Conservation (phyloP, 2,113 vertebrate species). For the Platysteira castanea region DNA sequence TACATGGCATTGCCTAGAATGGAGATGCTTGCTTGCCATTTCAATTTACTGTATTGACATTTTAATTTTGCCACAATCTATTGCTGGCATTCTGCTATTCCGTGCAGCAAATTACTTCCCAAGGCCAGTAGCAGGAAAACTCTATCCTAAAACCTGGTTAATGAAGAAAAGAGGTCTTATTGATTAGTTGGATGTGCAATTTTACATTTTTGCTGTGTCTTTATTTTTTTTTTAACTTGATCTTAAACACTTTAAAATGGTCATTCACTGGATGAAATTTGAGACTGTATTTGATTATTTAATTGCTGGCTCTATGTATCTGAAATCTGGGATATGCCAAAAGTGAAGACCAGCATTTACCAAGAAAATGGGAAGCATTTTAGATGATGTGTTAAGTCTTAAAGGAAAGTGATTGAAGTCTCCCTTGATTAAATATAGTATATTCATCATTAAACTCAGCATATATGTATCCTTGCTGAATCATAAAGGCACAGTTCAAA, state of each 20-base stretch:
- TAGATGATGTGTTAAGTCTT: not conserved
- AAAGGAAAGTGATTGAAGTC: not conserved
- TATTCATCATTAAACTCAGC: not conserved
- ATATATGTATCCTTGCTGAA: not conserved
- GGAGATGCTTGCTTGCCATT: conserved; percentile 2
- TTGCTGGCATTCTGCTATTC: not conserved
- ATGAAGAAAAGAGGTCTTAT: conserved; percentile 5
- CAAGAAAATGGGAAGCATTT: not conserved
- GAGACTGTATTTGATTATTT: not conserved
- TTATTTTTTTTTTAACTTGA: not conserved
- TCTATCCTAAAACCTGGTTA: not conserved
- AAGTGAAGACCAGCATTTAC: not conserved
- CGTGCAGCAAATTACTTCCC: not conserved
- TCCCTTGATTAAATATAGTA: not conserved
- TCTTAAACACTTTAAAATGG: not conserved
- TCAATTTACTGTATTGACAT: conserved; percentile 53
- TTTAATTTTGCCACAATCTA: conserved; percentile 55
- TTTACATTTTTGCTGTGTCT: not conserved
- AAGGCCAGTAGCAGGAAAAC: conserved; percentile 10
- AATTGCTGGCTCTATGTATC: not conserved
- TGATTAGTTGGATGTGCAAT: not conserved
- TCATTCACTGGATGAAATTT: not conserved
- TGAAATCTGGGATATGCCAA: not conserved
- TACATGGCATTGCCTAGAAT: not conserved
- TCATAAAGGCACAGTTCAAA: not conserved